A percentile compares a stretch with the other conserved stretches of the same genome.
These are phyloP conservation scores for Gavia stellata DNA, from an alignment of 2,113 vertebrate genomes.

Conservation along the genomic window DNA sequence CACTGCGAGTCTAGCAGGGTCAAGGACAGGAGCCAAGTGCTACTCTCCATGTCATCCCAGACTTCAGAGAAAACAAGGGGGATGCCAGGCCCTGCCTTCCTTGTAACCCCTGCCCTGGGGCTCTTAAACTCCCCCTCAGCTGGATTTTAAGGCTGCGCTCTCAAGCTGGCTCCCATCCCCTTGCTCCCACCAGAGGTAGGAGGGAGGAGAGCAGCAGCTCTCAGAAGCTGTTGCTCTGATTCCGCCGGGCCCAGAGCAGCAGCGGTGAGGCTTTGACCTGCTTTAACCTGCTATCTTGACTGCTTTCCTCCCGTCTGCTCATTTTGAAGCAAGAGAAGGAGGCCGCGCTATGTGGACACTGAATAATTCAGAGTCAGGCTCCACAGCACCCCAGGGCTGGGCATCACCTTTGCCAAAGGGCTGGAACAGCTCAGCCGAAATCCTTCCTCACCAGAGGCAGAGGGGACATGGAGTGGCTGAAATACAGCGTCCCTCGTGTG, in stretches of 20 bases:
- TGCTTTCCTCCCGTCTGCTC: not conserved
- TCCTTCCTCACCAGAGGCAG: not conserved
- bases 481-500: not conserved
- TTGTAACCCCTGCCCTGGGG: not conserved
- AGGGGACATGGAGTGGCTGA: not conserved
- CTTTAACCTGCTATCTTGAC: not conserved
- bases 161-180: not conserved
- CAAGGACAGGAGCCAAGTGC: not conserved
- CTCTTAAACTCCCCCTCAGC: not conserved
- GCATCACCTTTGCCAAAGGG: not conserved
- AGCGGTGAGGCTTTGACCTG: not conserved
- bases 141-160: not conserved
- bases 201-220: not conserved
- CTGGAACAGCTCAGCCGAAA: not conserved
- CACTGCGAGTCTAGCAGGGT: not conserved
- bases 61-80: not conserved
- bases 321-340: not conserved
- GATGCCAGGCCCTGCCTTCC: not conserved
- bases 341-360: not conserved
- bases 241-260: not conserved
- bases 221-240: not conserved
- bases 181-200: fast-evolving
- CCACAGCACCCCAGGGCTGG: not conserved
- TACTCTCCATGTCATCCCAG: not conserved
- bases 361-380: constrained; percentile 60